Evolutionary conservation across 1,140 invertebrate genomes (phyloP).

Genomic region (Steinernema feltiae): DNA sequence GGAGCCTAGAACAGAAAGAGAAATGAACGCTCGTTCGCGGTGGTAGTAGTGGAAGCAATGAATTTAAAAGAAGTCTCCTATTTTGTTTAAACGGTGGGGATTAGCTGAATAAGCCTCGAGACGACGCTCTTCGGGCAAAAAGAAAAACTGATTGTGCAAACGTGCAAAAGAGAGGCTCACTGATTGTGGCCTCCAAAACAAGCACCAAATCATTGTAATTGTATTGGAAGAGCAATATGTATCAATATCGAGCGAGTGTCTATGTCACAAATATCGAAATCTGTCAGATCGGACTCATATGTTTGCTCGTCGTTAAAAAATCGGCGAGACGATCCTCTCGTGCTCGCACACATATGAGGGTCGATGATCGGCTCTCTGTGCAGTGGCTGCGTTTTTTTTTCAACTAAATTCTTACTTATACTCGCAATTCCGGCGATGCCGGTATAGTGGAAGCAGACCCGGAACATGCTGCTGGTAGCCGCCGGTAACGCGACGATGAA

Average conservation of each 20-base stretch:
- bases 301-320: slow-evolving; percentile 12
- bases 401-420: slow-evolving; percentile 44
- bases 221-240: background rate
- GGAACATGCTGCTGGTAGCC: background rate
- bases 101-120: slow-evolving; percentile 3
- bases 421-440: slow-evolving; percentile 45
- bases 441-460: slow-evolving; percentile 46
- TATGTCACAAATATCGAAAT: background rate
- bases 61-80: background rate
- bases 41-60: background rate
- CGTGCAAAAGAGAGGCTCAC: background rate
- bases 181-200: background rate
- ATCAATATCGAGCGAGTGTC: background rate
- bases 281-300: slow-evolving; percentile 15
- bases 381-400: no score
- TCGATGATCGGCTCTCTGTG: no score
- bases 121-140: background rate
- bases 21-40: background rate
- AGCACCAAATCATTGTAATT: background rate
- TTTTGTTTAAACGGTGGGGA: slow-evolving; percentile 5
- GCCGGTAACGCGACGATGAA: slow-evolving; percentile 25
- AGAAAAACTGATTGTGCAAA: background rate
- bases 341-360: background rate
- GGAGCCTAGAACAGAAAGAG: slow-evolving; percentile 35
- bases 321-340: background rate